A percentile compares a stretch with the other conserved stretches of the same genome.
Evolutionary conservation across 2,113 vertebrate genomes (phyloP).

Genomic region (Bombycilla garrulus): DNA sequence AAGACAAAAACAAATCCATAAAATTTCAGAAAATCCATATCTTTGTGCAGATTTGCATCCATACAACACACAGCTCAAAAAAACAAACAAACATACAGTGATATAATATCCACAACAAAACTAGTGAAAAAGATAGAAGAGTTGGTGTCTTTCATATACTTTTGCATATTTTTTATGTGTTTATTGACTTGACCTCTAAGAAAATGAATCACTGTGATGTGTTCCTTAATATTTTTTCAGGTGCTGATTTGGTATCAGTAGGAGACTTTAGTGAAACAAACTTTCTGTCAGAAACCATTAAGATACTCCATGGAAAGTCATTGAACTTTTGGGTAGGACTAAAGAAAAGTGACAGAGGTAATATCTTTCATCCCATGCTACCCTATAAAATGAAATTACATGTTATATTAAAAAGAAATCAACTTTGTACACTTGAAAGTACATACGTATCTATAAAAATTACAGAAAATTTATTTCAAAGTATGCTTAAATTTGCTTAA

Average conservation of each 20-base stretch:
- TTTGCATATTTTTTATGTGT: background rate
- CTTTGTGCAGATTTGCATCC: background rate
- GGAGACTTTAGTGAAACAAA: slow-evolving; percentile 70
- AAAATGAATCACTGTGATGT: background rate
- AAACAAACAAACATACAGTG: fast-evolving
- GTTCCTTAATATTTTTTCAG: slow-evolving; percentile 55
- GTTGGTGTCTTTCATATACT: background rate
- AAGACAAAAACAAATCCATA: background rate
- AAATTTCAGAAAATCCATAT: background rate
- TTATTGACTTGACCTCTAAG: background rate
- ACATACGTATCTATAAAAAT: background rate
- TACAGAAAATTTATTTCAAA: background rate
- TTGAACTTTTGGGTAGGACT: slow-evolving; percentile 82
- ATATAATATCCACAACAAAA: background rate
- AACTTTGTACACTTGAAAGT: background rate
- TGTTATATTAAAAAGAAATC: background rate
- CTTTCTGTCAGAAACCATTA: slow-evolving; percentile 77
- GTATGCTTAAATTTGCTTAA: background rate
- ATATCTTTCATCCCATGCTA: background rate
- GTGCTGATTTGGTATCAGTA: slow-evolving; percentile 75
- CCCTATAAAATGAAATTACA: background rate
- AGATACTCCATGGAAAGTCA: slow-evolving; percentile 71
- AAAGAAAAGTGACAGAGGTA: slow-evolving; percentile 74
- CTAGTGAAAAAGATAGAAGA: background rate
- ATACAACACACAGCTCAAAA: background rate